Evolutionary conservation across 2,113 vertebrate species (phyloP).

Genomic region (Poeciliopsis turrubarensis): DNA sequence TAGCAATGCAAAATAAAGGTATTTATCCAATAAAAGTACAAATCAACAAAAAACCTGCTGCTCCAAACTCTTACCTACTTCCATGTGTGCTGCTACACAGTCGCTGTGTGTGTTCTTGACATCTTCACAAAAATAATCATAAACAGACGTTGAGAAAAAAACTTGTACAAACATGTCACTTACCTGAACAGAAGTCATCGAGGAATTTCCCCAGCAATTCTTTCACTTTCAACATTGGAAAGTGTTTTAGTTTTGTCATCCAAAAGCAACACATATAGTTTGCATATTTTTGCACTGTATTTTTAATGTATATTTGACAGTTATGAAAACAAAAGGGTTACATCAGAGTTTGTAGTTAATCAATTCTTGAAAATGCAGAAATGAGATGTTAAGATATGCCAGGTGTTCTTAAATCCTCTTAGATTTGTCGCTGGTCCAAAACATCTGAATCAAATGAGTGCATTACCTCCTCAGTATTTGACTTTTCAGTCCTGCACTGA

Average conservation of each 20-base stretch:
- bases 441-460: too few relatives aligned
- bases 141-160: neutral
- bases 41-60: neutral
- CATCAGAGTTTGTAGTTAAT: neutral
- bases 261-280: too few relatives aligned
- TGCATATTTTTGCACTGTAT: neutral
- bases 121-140: neutral
- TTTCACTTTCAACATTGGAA: neutral
- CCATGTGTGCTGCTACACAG: neutral
- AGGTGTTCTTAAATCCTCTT: too few relatives aligned
- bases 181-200: neutral
- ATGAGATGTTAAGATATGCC: neutral
- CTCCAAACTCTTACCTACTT: neutral
- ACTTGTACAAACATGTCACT: neutral
- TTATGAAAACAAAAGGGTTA: neutral
- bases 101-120: neutral
- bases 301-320: neutral
- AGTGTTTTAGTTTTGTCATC: neutral
- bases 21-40: neutral
- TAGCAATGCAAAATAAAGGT: slow-evolving; percentile 71
- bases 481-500: too few relatives aligned
- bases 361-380: neutral
- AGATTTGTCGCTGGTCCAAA: too few relatives aligned
- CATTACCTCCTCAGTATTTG: too few relatives aligned
- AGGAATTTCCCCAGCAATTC: neutral